These are phyloP conservation scores for Harpagus bidentatus DNA, from an alignment of 2,113 vertebrate genomes.

Conservation along the genomic window DNA sequence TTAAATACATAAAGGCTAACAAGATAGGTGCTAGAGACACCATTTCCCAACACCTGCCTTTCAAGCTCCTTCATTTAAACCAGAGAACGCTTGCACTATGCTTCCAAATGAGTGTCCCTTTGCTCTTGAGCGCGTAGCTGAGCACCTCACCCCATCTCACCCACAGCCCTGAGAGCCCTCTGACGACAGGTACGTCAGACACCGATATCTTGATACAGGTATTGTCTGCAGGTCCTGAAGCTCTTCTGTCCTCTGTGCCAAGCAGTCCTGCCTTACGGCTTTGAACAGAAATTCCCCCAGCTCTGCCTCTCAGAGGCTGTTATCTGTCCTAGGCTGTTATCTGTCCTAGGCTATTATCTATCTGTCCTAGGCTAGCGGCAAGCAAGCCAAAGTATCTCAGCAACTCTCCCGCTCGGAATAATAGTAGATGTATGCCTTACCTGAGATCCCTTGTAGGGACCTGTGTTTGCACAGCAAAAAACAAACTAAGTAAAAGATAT, in stretches of 20 bases:
- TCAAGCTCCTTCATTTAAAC: background rate
- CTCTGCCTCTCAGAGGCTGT: background rate
- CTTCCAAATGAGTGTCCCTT: background rate
- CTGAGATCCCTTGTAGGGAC: background rate
- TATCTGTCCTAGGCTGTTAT: background rate
- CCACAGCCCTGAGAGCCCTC: background rate
- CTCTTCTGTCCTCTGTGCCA: background rate
- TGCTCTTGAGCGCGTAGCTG: background rate
- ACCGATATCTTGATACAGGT: background rate
- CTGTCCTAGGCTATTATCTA: background rate
- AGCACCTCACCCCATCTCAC: too few relatives aligned
- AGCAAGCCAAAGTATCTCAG: background rate
- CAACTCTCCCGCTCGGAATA: background rate
- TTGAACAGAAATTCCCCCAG: background rate
- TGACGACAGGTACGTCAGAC: background rate
- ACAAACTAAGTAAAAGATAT: background rate
- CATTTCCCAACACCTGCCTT: background rate
- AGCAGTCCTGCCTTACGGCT: background rate
- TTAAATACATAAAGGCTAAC: background rate
- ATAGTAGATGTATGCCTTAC: background rate
- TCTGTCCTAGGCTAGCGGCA: background rate
- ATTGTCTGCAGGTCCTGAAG: background rate
- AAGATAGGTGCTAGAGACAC: background rate
- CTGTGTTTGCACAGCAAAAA: background rate
- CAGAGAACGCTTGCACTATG: background rate